Evolutionary conservation across 2,113 vertebrate genomes (phyloP).

Genomic region (Bagarius yarrelli): DNA sequence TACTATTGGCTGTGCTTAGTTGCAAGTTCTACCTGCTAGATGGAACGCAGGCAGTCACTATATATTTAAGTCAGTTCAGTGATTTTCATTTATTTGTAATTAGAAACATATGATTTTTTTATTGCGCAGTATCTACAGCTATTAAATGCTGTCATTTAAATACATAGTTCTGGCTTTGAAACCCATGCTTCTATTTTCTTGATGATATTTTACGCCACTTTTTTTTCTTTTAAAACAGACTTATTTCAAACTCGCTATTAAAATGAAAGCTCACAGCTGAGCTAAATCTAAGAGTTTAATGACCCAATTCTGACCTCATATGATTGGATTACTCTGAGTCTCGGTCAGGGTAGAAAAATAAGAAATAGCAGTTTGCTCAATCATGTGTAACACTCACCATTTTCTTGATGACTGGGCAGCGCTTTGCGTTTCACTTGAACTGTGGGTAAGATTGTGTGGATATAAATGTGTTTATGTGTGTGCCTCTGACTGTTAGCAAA

Average conservation of each 20-base stretch:
- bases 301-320: constrained; percentile 34
- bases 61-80: constrained; percentile 8
- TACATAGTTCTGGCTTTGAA: background rate
- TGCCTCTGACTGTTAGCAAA: background rate
- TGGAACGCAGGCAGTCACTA: constrained; percentile 3
- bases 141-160: constrained; percentile 4
- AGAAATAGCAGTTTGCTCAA: constrained; percentile 47
- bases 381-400: constrained; percentile 38
- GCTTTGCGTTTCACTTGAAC: constrained; percentile 23
- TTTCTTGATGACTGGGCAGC: constrained; percentile 43
- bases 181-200: background rate
- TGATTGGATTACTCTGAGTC: constrained; percentile 32
- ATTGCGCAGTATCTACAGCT: background rate
- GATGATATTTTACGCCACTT: background rate
- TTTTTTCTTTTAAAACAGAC: background rate
- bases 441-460: constrained; percentile 4
- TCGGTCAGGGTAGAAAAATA: constrained; percentile 27
- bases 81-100: constrained; percentile 8
- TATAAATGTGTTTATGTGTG: constrained; percentile 21
- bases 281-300: constrained; percentile 15
- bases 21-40: constrained; percentile 19
- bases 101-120: constrained; percentile 12
- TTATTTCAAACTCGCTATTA: constrained; percentile 8
- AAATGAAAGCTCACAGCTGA: background rate
- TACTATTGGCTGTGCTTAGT: constrained; percentile 9